Percentiles rank a stretch among this genome's conserved stretches.
Conservation (phyloP, 2,113 vertebrate genomes). For the Oxyruncus cristatus region DNA sequence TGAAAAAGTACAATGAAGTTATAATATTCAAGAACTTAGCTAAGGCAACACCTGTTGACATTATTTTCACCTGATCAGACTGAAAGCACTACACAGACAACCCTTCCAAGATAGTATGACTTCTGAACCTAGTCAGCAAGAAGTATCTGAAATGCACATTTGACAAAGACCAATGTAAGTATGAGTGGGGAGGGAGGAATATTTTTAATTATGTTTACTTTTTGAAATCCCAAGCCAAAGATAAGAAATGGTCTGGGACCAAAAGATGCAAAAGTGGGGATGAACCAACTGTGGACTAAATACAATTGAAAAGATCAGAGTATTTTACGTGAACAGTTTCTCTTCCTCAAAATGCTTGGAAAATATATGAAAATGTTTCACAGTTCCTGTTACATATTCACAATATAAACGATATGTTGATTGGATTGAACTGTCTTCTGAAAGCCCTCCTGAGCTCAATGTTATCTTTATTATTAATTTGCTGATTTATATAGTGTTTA, state of each 20-base stretch:
- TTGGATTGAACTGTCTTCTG: background rate
- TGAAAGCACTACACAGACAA: background rate
- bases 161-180: background rate
- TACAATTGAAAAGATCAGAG: background rate
- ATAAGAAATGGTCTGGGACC: background rate
- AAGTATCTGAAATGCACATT: background rate
- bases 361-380: background rate
- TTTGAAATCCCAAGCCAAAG: background rate
- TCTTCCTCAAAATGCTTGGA: background rate
- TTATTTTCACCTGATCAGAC: background rate
- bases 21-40: background rate
- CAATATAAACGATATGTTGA: background rate
- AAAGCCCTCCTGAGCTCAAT: background rate
- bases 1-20: background rate
- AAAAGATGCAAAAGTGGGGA: background rate
- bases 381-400: background rate
- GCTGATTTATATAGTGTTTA: background rate
- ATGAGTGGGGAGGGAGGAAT: background rate
- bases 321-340: background rate
- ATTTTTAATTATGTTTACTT: background rate
- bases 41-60: background rate
- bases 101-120: background rate
- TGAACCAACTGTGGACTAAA: background rate
- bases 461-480: conserved; percentile 34
- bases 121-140: background rate